A percentile compares a stretch with the other conserved stretches of the same genome.
Evolutionary conservation across 2,888 invertebrate genomes (phyloP).

Genomic region (Zele albiditarsus): DNA sequence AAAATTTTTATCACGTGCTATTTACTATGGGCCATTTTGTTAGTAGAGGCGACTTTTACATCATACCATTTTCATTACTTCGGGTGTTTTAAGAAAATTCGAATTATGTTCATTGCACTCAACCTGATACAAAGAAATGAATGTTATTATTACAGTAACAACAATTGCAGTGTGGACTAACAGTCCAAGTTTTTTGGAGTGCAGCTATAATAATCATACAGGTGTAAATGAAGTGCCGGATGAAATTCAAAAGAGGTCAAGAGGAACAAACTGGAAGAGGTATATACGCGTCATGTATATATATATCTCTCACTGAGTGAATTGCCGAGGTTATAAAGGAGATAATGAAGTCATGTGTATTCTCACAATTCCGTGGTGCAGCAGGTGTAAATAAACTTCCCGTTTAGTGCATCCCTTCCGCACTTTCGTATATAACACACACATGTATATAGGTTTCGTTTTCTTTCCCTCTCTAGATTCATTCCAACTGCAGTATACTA

Average conservation of each 20-base stretch:
- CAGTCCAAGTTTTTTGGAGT: not conserved
- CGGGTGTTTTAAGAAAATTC: too few relatives aligned
- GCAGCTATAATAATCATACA: not conserved
- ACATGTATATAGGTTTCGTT: not conserved
- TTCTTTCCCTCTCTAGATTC: conserved; percentile 11
- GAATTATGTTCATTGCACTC: too few relatives aligned
- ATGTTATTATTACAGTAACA: too few relatives aligned
- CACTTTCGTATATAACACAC: conserved; percentile 15
- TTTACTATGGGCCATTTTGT: too few relatives aligned
- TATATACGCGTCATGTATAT: not conserved
- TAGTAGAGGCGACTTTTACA: too few relatives aligned
- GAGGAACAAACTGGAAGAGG: not conserved
- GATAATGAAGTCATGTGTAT: conserved; percentile 52
- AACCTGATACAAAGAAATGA: too few relatives aligned
- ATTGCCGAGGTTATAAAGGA: conserved; percentile 28
- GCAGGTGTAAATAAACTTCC: conserved; percentile 52
- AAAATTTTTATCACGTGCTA: too few relatives aligned
- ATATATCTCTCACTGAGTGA: not conserved
- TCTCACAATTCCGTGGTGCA: conserved; percentile 39
- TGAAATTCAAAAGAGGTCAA: not conserved
- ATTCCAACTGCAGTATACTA: not conserved
- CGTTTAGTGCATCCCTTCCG: conserved; percentile 43
- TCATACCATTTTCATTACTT: too few relatives aligned
- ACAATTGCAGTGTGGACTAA: too few relatives aligned
- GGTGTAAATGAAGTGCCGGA: not conserved